phyloP scores from a whole-genome alignment of 1,140 invertebrate genomes.

The Notospermus geniculatus region DNA sequence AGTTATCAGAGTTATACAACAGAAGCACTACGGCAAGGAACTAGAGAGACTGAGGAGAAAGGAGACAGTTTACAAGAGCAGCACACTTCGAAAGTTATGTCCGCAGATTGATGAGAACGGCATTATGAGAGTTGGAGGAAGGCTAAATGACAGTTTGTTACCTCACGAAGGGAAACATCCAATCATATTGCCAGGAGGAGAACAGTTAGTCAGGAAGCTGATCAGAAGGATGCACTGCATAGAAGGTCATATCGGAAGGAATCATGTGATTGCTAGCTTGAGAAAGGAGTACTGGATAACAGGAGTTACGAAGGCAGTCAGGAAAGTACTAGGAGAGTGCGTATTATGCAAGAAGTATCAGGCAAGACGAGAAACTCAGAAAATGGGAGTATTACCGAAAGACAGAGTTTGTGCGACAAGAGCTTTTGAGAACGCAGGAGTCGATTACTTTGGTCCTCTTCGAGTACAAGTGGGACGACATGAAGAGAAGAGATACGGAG shows the following conservation, averaged over 20 bases:
- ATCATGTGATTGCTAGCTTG: neutral
- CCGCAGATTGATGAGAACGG: neutral
- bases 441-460: slow-evolving; percentile 5
- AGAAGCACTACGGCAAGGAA: neutral
- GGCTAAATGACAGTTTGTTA: slow-evolving; percentile 7
- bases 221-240: neutral
- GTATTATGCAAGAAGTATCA: slow-evolving; percentile 3
- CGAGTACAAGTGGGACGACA: neutral
- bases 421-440: neutral
- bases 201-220: neutral
- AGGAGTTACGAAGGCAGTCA: neutral
- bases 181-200: slow-evolving; percentile 7
- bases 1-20: slow-evolving; percentile 6
- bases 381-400: slow-evolving; percentile 2
- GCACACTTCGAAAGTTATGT: neutral
- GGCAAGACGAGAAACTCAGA: neutral
- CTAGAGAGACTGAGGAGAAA: neutral
- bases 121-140: neutral
- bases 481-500: neutral
- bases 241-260: slow-evolving; percentile 7
- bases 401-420: neutral
- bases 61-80: neutral
- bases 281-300: slow-evolving; percentile 3
- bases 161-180: slow-evolving; percentile 4
- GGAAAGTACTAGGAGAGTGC: neutral